Conservation (phyloP, 2,888 invertebrate genomes). For the Yponomeuta evonymella region DNA sequence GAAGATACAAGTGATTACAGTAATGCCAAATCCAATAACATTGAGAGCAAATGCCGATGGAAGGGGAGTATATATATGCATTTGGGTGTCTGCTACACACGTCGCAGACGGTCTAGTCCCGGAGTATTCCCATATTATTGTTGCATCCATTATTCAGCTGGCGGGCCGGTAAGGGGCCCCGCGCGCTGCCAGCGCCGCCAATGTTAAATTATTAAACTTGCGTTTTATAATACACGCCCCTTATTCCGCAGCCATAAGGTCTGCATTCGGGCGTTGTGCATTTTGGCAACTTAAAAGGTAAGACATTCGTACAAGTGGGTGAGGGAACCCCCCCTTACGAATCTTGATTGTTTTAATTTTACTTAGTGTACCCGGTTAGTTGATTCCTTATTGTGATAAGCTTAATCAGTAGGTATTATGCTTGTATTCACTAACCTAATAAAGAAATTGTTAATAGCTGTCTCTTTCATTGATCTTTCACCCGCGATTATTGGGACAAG, state of each 20-base stretch:
- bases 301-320: not conserved
- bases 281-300: conserved; percentile 5
- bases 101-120: conserved; percentile 45
- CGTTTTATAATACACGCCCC: conserved; percentile 52
- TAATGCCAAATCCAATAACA: conserved; percentile 9
- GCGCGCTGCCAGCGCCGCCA: conserved; percentile 34
- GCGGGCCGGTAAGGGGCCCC: conserved; percentile 50
- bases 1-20: not conserved
- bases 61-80: conserved; percentile 11
- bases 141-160: conserved; percentile 68
- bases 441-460: not conserved
- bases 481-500: no score
- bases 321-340: not conserved
- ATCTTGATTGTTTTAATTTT: not conserved
- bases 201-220: conserved; percentile 71
- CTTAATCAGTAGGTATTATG: no score
- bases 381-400: no score
- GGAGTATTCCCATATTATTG: conserved; percentile 56
- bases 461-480: not conserved
- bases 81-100: conserved; percentile 38
- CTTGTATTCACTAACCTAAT: not conserved
- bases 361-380: not conserved
- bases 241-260: conserved; percentile 13
- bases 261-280: conserved; percentile 4
- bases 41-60: conserved; percentile 6